Base-by-base conservation (phyloP, 2,113 vertebrate species). In the Phaethon lepturus region DNA sequence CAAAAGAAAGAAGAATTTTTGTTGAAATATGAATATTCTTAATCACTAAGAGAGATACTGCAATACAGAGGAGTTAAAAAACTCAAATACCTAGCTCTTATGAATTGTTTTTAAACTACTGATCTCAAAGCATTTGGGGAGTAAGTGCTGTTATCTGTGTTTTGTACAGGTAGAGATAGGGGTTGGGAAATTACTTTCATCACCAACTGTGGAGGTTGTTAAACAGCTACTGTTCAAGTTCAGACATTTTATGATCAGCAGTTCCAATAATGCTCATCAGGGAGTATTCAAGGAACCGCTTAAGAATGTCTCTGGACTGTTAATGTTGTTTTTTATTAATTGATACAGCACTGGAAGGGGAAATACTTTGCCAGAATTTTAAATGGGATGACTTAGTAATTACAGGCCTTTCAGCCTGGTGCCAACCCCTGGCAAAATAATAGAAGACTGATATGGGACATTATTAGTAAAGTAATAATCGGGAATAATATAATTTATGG, bases 271-370 rank as follows among this genome's bases (percentile, higher is more conserved):
- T 0, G 7, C 79, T 94, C 96, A 93, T 93, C 28, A 35, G 96
- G 87, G 94, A 97, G 77, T 83, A 80, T 94, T 96, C 93, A 95
- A 94, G 91, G 89, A 97, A 93, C 80, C 0, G 5, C 67, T 91
- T 88, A 90, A 90, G 67, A 55, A 86, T 82, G 87, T 96, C 81
- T 88, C 74, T 83, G 67, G 59, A 88, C 74, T 90, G 71, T 93
- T 95, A 94, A 97, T 95, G 74, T 76, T 95, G 93, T 9, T 79
- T 94, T 91, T 97, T 96, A 97, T 96, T 96, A 96, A 96, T 95
- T 91, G 89, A 44, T 94, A 82, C 38, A 90, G 84, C 85, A 62
- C 71, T 85, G 66, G 80, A 73, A 93, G 90, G 35, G 84, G 71
- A 93, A 93, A 93, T 82, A 69, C 50, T 25, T 28, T 94, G 96